These are phyloP conservation scores for Antitype chi DNA, from an alignment of 2,888 invertebrate species.

Conservation along the genomic window DNA sequence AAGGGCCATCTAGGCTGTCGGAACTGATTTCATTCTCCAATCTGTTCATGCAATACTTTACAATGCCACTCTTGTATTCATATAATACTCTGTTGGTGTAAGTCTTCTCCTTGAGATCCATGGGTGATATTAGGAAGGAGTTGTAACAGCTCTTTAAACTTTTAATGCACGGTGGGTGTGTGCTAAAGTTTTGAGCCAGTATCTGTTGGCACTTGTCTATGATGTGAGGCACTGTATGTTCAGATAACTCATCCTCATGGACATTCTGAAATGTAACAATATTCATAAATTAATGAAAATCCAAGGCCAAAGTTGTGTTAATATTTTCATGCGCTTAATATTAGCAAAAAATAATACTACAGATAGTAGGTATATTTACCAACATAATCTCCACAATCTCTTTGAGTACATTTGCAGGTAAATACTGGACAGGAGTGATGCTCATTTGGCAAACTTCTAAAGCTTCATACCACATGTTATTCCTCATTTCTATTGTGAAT, in stretches of 20 bases:
- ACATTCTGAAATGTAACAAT: conserved; percentile 83
- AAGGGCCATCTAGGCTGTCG: conserved; percentile 79
- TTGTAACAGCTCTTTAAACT: conserved; percentile 80
- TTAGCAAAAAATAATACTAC: not conserved
- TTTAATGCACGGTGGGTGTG: conserved; percentile 83
- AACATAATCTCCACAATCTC: conserved; percentile 85
- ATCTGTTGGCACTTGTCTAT: conserved; percentile 82
- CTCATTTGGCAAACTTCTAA: conserved; percentile 82
- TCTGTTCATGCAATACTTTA: conserved; percentile 85
- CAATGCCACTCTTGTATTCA: conserved; percentile 79
- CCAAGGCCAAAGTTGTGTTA: not conserved
- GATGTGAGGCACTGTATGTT: conserved; percentile 74
- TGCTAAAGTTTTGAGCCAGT: conserved; percentile 79
- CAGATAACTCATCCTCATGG: conserved; percentile 79
- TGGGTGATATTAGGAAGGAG: conserved; percentile 80
- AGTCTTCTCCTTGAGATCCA: conserved; percentile 79
- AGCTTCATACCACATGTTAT: conserved; percentile 85
- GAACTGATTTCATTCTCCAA: conserved; percentile 81
- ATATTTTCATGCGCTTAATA: not conserved
- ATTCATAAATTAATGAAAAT: not conserved
- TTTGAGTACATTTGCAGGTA: conserved; percentile 80
- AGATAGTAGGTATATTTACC: conserved; percentile 72
- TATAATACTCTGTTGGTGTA: conserved; percentile 81
- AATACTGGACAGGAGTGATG: conserved; percentile 80
- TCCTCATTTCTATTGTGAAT: conserved; percentile 82